These are phyloP conservation scores for Sebastes matsubarae DNA, from an alignment of 2,797 vertebrate genomes.

Conservation along the genomic window DNA sequence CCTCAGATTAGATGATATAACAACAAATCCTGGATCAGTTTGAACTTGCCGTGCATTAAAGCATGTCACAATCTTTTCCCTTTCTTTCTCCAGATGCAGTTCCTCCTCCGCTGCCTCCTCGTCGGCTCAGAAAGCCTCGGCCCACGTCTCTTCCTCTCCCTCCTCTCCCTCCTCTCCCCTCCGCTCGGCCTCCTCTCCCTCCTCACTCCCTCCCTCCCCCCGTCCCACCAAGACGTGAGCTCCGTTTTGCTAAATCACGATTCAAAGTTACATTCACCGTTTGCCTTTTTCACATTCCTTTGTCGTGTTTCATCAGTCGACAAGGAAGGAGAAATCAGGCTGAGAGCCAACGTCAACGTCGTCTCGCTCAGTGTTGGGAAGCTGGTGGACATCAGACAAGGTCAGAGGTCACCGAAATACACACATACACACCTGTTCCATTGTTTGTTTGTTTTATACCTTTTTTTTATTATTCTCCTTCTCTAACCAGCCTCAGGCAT, in stretches of 20 bases:
- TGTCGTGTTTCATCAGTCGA: conserved; percentile 31
- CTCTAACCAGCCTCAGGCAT: conserved; percentile 39
- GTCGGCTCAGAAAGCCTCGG: conserved; percentile 30
- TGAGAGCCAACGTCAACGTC: conserved; percentile 77
- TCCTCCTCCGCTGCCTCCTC: conserved; percentile 63
- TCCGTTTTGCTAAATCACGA: background rate
- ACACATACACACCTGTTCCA: background rate
- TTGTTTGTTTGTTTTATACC: rapidly evolving
- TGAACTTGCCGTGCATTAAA: background rate
- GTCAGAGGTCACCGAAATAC: conserved; percentile 27
- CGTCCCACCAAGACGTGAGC: conserved; percentile 76
- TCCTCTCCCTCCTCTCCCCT: conserved; percentile 28
- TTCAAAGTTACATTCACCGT: rapidly evolving
- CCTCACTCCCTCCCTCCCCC: conserved; percentile 62
- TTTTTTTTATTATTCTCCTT: background rate
- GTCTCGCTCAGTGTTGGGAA: conserved; percentile 72
- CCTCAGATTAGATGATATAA: background rate
- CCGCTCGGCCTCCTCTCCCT: background rate
- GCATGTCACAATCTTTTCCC: background rate
- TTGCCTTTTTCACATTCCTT: background rate
- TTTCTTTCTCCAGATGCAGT: background rate
- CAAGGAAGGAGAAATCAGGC: conserved; percentile 30
- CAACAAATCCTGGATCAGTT: background rate
- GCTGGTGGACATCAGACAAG: conserved; percentile 72
- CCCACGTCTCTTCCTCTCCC: conserved; percentile 34